A percentile compares a stretch with the other conserved stretches of the same genome.
Evolutionary conservation across 2,888 invertebrate species (phyloP).

Genomic region (Protula sp.): DNA sequence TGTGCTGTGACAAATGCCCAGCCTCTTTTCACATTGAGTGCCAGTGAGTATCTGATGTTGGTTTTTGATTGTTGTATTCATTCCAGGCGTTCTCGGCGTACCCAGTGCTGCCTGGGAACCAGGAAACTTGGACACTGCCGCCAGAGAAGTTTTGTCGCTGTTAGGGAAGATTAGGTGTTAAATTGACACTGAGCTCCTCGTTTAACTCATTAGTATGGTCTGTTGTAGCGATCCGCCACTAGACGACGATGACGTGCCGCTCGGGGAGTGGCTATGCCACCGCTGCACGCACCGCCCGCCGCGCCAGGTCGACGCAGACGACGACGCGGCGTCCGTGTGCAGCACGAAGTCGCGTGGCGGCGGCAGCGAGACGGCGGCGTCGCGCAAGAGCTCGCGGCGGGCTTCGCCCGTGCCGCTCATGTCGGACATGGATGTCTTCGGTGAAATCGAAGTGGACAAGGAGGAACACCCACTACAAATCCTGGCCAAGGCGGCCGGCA

Average conservation of each 20-base stretch:
- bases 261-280: constrained; percentile 86
- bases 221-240: constrained; percentile 81
- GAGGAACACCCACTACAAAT: constrained; percentile 65
- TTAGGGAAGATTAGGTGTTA: too few relatives aligned
- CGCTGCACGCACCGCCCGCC: constrained; percentile 60
- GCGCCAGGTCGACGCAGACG: constrained; percentile 21
- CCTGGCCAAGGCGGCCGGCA: constrained; percentile 73
- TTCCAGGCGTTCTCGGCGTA: too few relatives aligned
- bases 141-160: too few relatives aligned
- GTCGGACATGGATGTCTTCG: constrained; percentile 4
- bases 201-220: too few relatives aligned
- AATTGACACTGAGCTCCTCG: too few relatives aligned
- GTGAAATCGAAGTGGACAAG: constrained; percentile 2
- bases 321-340: constrained; percentile 40
- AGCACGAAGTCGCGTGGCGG: constrained; percentile 24
- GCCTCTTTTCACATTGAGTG: constrained; percentile 93
- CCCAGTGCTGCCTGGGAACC: too few relatives aligned
- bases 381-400: background rate
- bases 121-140: too few relatives aligned
- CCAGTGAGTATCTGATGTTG: constrained; percentile 64
- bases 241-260: constrained; percentile 80
- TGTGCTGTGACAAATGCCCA: constrained; percentile 93
- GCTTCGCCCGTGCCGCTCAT: background rate
- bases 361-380: background rate
- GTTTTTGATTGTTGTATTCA: too few relatives aligned